Percentiles rank a stretch among this genome's conserved stretches.
These are phyloP conservation scores for Chaetodon trifasciatus DNA, from an alignment of 2,797 vertebrate species.

Conservation along the genomic window DNA sequence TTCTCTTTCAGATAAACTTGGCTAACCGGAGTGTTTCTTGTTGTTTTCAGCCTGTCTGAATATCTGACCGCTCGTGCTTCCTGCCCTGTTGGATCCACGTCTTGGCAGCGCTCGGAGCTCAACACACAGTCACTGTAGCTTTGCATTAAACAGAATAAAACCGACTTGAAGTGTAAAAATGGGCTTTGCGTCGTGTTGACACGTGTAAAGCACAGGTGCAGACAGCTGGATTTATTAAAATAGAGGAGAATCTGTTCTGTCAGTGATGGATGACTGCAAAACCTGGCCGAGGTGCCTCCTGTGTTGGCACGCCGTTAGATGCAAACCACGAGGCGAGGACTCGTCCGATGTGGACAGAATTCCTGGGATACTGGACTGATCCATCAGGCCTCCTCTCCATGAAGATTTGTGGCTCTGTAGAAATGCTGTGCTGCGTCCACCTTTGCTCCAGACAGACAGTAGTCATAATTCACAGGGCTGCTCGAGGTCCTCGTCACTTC, in stretches of 20 bases:
- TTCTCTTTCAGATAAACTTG: too few relatives aligned
- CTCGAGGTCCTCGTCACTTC: neutral
- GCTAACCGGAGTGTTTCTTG: too few relatives aligned
- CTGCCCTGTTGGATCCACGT: too few relatives aligned
- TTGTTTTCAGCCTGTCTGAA: too few relatives aligned
- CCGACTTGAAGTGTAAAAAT: neutral
- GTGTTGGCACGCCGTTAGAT: neutral
- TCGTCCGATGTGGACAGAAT: neutral
- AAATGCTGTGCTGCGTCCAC: neutral
- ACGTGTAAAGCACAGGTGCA: neutral
- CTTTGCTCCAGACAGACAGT: constrained; percentile 6
- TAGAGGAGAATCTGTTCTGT: neutral
- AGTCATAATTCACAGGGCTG: neutral
- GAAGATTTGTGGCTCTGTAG: neutral
- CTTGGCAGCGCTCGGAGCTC: neutral
- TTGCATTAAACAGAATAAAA: neutral
- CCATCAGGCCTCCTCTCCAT: neutral
- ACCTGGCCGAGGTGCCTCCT: neutral
- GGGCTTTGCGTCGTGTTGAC: neutral
- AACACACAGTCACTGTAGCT: neutral
- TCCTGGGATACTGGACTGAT: neutral
- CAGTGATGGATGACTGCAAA: neutral
- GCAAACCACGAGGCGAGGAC: neutral
- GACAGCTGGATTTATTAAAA: neutral
- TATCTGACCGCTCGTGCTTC: too few relatives aligned